phyloP scores from a whole-genome alignment of 2,888 invertebrate genomes.

The Lomographa bimaculata region DNA sequence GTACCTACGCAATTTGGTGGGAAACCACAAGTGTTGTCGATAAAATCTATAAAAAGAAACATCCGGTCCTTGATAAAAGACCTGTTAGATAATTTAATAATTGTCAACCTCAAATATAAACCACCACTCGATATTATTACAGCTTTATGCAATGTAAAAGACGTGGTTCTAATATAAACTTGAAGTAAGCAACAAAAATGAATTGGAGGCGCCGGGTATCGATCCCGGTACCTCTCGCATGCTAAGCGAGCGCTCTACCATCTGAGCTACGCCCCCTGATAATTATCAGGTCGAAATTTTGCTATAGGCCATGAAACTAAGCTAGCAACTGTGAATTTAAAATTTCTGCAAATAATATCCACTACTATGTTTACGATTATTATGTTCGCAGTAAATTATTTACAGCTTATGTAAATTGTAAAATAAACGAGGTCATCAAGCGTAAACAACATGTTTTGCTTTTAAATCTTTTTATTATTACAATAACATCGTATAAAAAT shows the following conservation, averaged over 20 bases:
- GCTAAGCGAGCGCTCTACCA: constrained; percentile 84
- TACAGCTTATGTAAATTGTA: constrained; percentile 6
- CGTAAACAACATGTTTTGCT: constrained; percentile 16
- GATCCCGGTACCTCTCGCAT: constrained; percentile 84
- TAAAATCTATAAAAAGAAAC: constrained; percentile 28
- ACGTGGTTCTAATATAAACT: too few relatives aligned
- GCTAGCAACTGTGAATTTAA: too few relatives aligned
- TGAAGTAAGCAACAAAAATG: too few relatives aligned
- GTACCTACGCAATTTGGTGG: constrained; percentile 10
- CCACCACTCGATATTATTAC: constrained; percentile 17
- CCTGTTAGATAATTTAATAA: constrained; percentile 16
- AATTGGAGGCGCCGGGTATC: constrained; percentile 83
- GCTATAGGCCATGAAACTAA: too few relatives aligned
- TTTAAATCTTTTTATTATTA: constrained; percentile 7
- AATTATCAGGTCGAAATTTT: neutral
- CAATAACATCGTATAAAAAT: constrained; percentile 1
- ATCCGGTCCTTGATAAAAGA: constrained; percentile 31
- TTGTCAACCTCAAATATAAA: constrained; percentile 16
- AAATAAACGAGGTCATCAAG: constrained; percentile 11
- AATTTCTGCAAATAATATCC: too few relatives aligned
- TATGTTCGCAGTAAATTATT: neutral
- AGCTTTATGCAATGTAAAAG: too few relatives aligned
- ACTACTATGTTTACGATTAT: too few relatives aligned
- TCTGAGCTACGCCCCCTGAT: constrained; percentile 81
- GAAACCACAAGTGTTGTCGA: constrained; percentile 17